These are phyloP conservation scores for Ancistrus triradiatus DNA, from an alignment of 2,113 vertebrate species.

Conservation along the genomic window DNA sequence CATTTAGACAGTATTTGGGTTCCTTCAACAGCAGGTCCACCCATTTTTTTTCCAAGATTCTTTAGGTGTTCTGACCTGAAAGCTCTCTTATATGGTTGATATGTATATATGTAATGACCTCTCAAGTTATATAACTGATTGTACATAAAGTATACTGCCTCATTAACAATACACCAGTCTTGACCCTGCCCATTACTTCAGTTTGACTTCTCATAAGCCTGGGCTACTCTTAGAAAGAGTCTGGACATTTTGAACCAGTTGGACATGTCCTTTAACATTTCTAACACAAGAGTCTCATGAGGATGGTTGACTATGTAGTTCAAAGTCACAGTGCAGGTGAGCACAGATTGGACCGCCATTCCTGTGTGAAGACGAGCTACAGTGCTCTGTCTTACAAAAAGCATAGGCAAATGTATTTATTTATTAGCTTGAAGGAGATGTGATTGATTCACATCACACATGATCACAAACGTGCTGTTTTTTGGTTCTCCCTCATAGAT, in stretches of 20 bases:
- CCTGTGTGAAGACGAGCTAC: conserved; percentile 14
- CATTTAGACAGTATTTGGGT: conserved; percentile 50
- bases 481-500: conserved; percentile 15
- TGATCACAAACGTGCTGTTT: conserved; percentile 23
- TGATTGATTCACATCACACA: conserved; percentile 37
- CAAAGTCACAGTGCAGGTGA: conserved; percentile 15
- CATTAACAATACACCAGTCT: too few relatives aligned
- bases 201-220: too few relatives aligned
- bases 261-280: conserved; percentile 30
- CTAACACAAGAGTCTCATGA: background rate
- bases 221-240: background rate
- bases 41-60: conserved; percentile 7
- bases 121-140: background rate
- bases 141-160: conserved; percentile 3
- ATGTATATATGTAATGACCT: background rate
- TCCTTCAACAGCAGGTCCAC: conserved; percentile 34
- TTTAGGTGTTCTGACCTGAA: background rate
- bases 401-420: conserved; percentile 35
- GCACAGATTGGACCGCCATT: background rate
- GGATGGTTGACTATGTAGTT: conserved; percentile 8
- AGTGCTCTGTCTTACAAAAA: conserved; percentile 38
- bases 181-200: too few relatives aligned
- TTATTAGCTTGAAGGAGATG: conserved; percentile 38
- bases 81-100: background rate
- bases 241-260: conserved; percentile 2